Evolutionary conservation across 2,113 vertebrate genomes (phyloP), one percentile per base, ranked within the genome.

Genomic region (Neodontobutis hainanensis): DNA sequence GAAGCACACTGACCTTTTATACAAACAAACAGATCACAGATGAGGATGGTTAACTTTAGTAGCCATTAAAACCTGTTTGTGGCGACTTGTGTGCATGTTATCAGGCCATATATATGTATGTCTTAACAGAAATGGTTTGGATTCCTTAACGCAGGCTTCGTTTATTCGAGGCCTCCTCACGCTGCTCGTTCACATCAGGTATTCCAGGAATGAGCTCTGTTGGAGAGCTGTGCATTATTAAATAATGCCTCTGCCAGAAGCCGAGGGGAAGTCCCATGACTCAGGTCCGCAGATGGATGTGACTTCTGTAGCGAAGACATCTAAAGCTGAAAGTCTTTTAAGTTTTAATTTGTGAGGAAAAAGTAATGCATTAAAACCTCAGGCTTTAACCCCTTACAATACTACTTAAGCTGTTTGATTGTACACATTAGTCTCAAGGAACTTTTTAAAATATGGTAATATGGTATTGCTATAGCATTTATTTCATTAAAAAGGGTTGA

Each of bases 181-280:
- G 75, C 57, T 34, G 68, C 69, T 43, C 1, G 69, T 43, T 43
- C 47, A 5, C 4, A 9, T 46, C 67, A 69, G 69, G 76, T 78
- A 82, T 87, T 83, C 66, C 68, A 83, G 80, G 87, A 87, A 87
- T 78, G 73, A 62, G 70, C 59, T 57, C n/a, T 6, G 57, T 64
- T 9, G 19, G 73, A 7, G 47, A 73, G 68, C 15, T 57, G 51
- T 61, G 58, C 73, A 74, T 86, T 66, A 68, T 81, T 74, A 60
- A 77, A 50, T 50, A 76, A 40, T 11, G 65, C 32, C 16, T 19
- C 56, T 50, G 61, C 10, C 35, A 47, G 27, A 46, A 70, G 50
- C 60, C 4, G 5, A 65, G 12, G 15, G 63, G 66, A 65, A 60
- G 35, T 81, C 83, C 73, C 14, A 4, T 40, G 79, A 81, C 70